Conservation (phyloP, 2,113 vertebrate species). For the Tachysurus vachellii region DNA sequence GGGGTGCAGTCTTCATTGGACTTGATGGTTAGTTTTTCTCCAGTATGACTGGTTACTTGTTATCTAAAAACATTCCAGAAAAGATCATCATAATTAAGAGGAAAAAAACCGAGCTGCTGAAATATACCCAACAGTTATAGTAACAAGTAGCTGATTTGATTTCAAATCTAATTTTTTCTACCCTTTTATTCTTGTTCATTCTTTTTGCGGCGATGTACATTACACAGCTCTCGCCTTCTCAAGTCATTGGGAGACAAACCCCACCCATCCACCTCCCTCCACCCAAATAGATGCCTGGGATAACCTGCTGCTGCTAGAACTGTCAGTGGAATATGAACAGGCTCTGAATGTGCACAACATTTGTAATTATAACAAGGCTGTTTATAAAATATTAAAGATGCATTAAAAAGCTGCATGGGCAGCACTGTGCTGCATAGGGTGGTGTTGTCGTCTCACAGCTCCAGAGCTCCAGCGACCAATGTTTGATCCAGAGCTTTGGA, state of each 20-base stretch:
- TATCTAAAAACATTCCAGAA: not conserved
- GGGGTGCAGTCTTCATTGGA: not conserved
- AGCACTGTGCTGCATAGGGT: not conserved
- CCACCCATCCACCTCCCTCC: not conserved
- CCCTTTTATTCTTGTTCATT: not conserved
- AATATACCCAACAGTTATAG: not conserved
- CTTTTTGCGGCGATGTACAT: not conserved
- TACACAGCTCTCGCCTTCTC: not conserved
- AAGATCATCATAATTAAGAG: not conserved
- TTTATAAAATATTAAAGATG: not conserved
- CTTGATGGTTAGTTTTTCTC: not conserved
- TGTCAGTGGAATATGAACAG: not conserved
- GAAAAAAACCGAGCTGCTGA: not conserved
- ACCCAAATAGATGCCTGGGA: not conserved
- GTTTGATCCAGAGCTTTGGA: not conserved
- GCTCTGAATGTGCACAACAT: not conserved
- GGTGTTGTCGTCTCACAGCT: not conserved
- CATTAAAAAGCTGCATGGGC: not conserved
- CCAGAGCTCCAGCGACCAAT: not conserved
- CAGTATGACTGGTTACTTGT: not conserved
- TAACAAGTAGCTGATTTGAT: slow-evolving; percentile 12
- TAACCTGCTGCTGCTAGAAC: not conserved
- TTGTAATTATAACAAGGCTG: not conserved
- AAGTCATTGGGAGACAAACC: not conserved
- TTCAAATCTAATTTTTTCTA: not conserved